Evolutionary conservation across 1,140 invertebrate species (phyloP).

Genomic region (Pogonomyrmex californicus): DNA sequence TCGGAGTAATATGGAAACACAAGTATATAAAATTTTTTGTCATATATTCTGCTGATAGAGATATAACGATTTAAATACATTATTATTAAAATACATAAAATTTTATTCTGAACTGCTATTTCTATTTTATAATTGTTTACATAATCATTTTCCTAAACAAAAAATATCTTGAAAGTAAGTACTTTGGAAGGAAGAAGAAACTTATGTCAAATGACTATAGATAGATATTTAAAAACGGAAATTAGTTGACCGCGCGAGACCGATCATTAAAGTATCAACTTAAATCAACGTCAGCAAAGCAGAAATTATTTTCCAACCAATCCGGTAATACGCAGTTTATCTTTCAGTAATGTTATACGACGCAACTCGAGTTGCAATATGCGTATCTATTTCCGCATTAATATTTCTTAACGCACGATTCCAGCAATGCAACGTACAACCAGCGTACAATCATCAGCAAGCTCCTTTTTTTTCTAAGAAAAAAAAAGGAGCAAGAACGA

Average conservation of each 20-base stretch:
- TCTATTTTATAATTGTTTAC: background rate
- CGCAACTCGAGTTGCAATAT: background rate
- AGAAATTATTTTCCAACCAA: constrained; percentile 31
- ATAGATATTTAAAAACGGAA: constrained; percentile 10
- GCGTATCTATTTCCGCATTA: background rate
- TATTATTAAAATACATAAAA: no score
- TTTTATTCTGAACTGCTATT: background rate
- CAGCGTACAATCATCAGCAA: constrained; percentile 1
- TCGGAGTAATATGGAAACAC: background rate
- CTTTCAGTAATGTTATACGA: background rate
- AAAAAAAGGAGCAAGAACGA: constrained; percentile 10
- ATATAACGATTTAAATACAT: constrained; percentile 12
- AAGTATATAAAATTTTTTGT: background rate
- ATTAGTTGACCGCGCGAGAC: constrained; percentile 11
- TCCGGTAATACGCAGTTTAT: constrained; percentile 14
- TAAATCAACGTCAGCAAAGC: constrained; percentile 32
- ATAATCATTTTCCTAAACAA: background rate
- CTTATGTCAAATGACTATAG: background rate
- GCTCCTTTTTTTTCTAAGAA: background rate
- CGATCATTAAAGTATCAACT: constrained; percentile 22
- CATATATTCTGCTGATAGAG: background rate
- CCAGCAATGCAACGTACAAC: background rate
- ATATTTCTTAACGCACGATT: constrained; percentile 2
- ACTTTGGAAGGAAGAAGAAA: background rate
- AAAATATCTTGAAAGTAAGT: constrained; percentile 4